These are phyloP conservation scores for Epizoanthus stellaris DNA, from an alignment of 92 coral and sea anemone genomes.

Conservation along the genomic window DNA sequence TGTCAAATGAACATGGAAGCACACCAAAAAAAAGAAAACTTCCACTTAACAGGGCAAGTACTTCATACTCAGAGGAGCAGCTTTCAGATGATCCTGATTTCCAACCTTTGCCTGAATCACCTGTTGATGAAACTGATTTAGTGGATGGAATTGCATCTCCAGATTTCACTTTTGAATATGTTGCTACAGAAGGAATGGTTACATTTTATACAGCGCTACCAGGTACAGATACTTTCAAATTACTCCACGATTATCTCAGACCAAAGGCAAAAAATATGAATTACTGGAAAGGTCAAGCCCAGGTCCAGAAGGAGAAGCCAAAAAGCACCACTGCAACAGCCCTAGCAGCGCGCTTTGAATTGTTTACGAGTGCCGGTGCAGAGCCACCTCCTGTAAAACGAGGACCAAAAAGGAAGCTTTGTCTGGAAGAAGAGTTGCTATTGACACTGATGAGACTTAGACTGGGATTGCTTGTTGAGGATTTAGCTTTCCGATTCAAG, in stretches of 20 bases:
- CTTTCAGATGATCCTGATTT: background rate
- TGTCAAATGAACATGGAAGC: conserved; percentile 38
- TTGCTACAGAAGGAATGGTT: conserved; percentile 33
- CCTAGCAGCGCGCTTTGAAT: background rate
- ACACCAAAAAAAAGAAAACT: conserved; percentile 38
- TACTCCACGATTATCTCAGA: conserved; percentile 11
- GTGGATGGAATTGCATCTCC: conserved; percentile 8
- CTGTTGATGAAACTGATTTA: background rate
- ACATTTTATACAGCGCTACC: conserved; percentile 40
- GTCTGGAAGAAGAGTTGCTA: conserved; percentile 44
- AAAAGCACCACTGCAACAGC: background rate
- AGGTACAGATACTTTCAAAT: conserved; percentile 33
- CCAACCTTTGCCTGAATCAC: conserved; percentile 24
- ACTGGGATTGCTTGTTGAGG: conserved; percentile 45
- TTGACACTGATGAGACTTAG: conserved; percentile 47
- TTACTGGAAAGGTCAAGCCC: conserved; percentile 47
- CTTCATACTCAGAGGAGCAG: conserved; percentile 19
- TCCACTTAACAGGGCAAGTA: background rate
- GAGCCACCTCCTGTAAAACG: conserved; percentile 28
- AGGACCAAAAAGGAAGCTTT: conserved; percentile 50
- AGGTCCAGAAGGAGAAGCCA: conserved; percentile 16
- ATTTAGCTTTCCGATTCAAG: conserved; percentile 56
- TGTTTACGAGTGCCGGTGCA: background rate
- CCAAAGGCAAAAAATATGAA: conserved; percentile 50
- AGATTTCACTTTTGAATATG: conserved; percentile 34